Percentiles rank a stretch among this genome's conserved stretches.
Conservation (phyloP, 1,140 invertebrate genomes). For the Sarcophaga peregrina region DNA sequence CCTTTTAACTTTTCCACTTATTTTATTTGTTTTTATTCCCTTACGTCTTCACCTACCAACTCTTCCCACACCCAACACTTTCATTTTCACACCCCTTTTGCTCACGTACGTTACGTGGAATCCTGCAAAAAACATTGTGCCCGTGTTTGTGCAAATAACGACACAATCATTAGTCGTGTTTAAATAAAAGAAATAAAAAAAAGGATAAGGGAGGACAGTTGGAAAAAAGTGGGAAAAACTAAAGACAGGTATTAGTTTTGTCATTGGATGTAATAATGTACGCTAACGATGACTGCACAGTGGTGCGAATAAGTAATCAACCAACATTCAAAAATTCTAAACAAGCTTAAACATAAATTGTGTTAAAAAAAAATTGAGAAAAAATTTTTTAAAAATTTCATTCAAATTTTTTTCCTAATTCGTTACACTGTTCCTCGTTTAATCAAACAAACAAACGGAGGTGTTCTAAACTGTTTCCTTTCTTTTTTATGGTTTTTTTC, state of each 20-base stretch:
- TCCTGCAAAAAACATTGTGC: too few species aligned
- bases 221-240: neutral
- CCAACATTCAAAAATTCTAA: too few species aligned
- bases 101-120: too few species aligned
- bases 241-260: constrained; percentile 20
- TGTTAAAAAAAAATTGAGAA: too few species aligned
- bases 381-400: too few species aligned
- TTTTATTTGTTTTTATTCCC: neutral
- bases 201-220: too few species aligned
- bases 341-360: too few species aligned
- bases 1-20: constrained; percentile 24
- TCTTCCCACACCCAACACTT: too few species aligned
- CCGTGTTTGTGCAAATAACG: neutral
- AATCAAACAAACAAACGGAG: neutral
- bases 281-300: neutral
- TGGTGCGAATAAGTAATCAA: neutral
- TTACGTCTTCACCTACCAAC: neutral
- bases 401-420: too few species aligned
- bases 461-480: constrained; percentile 8
- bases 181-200: neutral
- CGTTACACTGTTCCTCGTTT: neutral
- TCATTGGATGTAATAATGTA: neutral
- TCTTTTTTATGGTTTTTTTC: neutral
- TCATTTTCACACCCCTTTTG: too few species aligned
- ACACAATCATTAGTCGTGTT: constrained; percentile 12